Evolutionary conservation across 2,888 invertebrate species (phyloP).

Genomic region (Agonopterix subpropinquella): DNA sequence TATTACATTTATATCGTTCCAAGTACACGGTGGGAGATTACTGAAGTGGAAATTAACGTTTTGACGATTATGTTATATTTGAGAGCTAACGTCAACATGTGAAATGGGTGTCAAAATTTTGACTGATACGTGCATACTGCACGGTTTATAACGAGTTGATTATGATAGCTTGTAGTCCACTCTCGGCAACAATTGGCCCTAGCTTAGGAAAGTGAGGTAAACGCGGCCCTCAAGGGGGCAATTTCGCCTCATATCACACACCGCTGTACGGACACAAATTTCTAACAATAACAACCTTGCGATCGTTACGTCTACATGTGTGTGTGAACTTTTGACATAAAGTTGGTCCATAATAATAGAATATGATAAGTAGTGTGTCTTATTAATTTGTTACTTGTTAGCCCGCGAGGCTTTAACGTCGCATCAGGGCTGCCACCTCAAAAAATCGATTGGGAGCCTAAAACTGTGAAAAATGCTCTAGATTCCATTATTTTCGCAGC

Average conservation of each 20-base stretch:
- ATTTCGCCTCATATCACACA: conserved; percentile 27
- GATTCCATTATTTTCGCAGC: too few relatives aligned
- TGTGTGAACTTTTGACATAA: conserved; percentile 11
- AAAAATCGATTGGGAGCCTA: too few relatives aligned
- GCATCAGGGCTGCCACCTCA: too few relatives aligned
- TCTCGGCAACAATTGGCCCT: conserved; percentile 5
- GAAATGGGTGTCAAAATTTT: background rate
- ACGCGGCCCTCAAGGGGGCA: conserved; percentile 24
- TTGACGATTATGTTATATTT: too few relatives aligned
- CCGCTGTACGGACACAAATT: conserved; percentile 11
- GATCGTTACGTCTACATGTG: conserved; percentile 8
- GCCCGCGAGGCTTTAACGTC: too few relatives aligned
- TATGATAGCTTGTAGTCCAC: conserved; percentile 18
- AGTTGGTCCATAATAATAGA: background rate
- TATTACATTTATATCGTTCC: conserved; percentile 6
- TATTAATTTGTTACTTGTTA: too few relatives aligned
- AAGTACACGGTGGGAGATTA: too few relatives aligned
- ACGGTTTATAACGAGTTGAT: conserved; percentile 26
- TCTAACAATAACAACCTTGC: conserved; percentile 11
- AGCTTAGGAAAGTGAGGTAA: conserved; percentile 25
- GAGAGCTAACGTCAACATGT: too few relatives aligned
- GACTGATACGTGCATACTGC: background rate
- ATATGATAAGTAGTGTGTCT: too few relatives aligned
- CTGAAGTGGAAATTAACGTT: too few relatives aligned
- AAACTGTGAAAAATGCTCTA: too few relatives aligned